Base-by-base conservation (phyloP, 2,888 invertebrate genomes). In the Mantis religiosa region DNA sequence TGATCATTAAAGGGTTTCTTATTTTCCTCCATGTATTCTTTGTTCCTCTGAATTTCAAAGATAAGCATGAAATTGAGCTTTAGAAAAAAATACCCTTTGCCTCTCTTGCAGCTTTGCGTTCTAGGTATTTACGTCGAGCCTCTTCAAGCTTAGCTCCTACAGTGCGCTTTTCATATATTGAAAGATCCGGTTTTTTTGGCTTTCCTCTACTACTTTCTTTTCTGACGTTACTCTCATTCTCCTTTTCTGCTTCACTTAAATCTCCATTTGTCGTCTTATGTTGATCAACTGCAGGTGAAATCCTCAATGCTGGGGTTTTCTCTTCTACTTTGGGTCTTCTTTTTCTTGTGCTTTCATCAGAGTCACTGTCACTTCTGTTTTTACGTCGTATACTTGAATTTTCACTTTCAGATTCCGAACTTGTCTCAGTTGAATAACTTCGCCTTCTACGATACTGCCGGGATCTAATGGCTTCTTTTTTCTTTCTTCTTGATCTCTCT, bases 161-260 rank as follows among this genome's bases (percentile, higher is more conserved):
- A 47, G 98, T 98, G 91, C 98, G 94, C 92, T 98, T 98, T 91
- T 96, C 95, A 97, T 97, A 98, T 91, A 98, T 96, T 92, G 96
- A 95, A 90, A 95, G 93, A 93, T 96, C 41, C 2, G 12, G 41
- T 12, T 41, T 6, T 6, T 92, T 91, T 87, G 91, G 91, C 89
- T 89, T 34, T 34, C 34, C 41, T 12, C 47, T 88, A 89, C 83
- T 82, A 71, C 27, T 25, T 71, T 71, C 54, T 25, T 20, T 71
- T 15, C 0, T 3, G 15, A 20, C 81, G n/a, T 25, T 30, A 25
- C 89, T 90, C 71, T 83, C 88, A n/a, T 85, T 88, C 28, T 85
- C 89, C 30, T 89, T 89, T 28, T 87, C 81, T 54, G 81, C 89
- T 71, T 87, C 81, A 2, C 0, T 71, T 0, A 71, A 1, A 85